phyloP scores from a whole-genome alignment of 92 coral and sea anemone genomes.

The Phenganax subtilis region DNA sequence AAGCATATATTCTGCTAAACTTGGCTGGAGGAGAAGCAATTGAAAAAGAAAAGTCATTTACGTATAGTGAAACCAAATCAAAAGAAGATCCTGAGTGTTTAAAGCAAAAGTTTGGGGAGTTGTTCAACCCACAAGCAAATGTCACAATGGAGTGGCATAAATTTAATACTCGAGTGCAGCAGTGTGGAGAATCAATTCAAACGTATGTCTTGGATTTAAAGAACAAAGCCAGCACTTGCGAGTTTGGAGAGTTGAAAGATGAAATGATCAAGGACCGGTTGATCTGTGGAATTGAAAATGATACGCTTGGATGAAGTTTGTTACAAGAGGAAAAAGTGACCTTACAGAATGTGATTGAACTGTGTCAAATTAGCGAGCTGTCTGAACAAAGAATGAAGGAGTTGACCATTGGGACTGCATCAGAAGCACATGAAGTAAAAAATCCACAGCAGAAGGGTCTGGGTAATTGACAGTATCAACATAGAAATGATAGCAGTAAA shows the following conservation, averaged over 20 bases:
- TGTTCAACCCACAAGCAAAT: slow-evolving; percentile 34
- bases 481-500: background rate
- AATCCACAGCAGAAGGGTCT: background rate
- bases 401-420: background rate
- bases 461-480: background rate
- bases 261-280: slow-evolving; percentile 39
- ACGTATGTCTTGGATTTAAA: slow-evolving; percentile 23
- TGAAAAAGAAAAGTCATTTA: slow-evolving; percentile 4
- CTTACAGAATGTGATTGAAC: slow-evolving; percentile 5
- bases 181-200: slow-evolving; percentile 38
- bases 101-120: slow-evolving; percentile 31
- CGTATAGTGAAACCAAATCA: background rate
- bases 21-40: slow-evolving; percentile 32
- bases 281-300: slow-evolving; percentile 25
- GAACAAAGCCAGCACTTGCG: slow-evolving; percentile 40
- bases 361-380: slow-evolving; percentile 35
- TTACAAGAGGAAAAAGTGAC: slow-evolving; percentile 42
- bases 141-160: slow-evolving; percentile 42
- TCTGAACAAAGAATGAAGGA: slow-evolving; percentile 39
- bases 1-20: slow-evolving; percentile 41
- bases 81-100: slow-evolving; percentile 27
- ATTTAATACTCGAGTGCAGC: slow-evolving; percentile 31
- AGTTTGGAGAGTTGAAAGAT: slow-evolving; percentile 29
- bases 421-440: slow-evolving; percentile 29
- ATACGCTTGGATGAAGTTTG: slow-evolving; percentile 15